These are phyloP conservation scores for Coluber constrictor DNA, from an alignment of 2,797 vertebrate species.

Conservation along the genomic window DNA sequence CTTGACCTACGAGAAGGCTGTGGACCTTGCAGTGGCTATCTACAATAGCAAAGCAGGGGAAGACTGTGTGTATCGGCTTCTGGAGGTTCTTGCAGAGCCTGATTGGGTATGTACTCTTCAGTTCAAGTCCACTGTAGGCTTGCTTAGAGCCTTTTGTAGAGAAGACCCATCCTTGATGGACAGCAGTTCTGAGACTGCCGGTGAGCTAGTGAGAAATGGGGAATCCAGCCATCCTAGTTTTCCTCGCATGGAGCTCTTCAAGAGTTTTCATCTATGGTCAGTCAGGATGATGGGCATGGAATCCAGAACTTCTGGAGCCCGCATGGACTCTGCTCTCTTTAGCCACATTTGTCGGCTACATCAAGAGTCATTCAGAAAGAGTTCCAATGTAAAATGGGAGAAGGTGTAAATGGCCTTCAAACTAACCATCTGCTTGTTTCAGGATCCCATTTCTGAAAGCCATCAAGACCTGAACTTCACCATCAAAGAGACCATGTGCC, in stretches of 20 bases:
- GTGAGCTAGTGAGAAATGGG: no score
- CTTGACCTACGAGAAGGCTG: background rate
- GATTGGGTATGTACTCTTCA: background rate
- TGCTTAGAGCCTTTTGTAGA: background rate
- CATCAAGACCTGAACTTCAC: background rate
- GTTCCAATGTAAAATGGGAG: background rate
- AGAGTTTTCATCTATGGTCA: background rate
- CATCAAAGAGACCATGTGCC: background rate
- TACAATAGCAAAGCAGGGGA: background rate
- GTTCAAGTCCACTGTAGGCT: background rate
- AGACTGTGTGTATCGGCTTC: background rate
- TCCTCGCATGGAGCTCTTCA: background rate
- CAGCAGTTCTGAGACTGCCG: fast-evolving
- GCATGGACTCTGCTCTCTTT: no score
- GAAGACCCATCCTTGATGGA: background rate
- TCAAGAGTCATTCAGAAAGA: background rate
- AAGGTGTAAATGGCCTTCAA: background rate
- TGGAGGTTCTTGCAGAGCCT: background rate
- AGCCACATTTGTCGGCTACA: no score
- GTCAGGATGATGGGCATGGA: background rate
- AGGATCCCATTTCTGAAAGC: background rate
- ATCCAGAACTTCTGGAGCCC: no score
- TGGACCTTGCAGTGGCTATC: background rate
- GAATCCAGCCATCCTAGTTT: background rate
- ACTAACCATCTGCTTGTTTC: background rate